Evolutionary conservation across 2,888 invertebrate species (phyloP).

Genomic region (Acronicta aceris): DNA sequence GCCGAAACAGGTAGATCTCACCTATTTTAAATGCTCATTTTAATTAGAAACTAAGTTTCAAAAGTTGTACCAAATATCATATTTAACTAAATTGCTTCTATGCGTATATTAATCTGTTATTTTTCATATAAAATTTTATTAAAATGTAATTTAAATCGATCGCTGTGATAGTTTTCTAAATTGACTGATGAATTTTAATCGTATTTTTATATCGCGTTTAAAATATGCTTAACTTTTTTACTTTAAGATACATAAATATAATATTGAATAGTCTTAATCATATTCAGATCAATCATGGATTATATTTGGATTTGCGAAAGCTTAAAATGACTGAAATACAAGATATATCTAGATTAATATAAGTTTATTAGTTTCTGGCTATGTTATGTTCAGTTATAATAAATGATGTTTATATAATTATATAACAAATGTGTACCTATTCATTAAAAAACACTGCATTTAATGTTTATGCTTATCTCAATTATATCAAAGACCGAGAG

Average conservation of each 20-base stretch:
- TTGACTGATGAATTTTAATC: conserved; percentile 75
- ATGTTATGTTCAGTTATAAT: too few species aligned
- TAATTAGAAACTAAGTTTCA: conserved; percentile 33
- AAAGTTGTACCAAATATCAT: conserved; percentile 52
- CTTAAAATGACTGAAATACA: conserved; percentile 1
- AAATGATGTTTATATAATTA: too few species aligned
- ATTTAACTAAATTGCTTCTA: conserved; percentile 47
- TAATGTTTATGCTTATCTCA: neutral
- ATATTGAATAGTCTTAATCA: too few species aligned
- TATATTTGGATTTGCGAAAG: neutral
- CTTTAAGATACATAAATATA: conserved; percentile 34
- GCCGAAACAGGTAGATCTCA: conserved; percentile 37
- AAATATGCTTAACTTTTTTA: conserved; percentile 48
- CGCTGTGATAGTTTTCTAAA: conserved; percentile 81
- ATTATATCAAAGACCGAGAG: neutral
- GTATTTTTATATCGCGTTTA: conserved; percentile 73
- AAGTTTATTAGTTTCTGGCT: too few species aligned
- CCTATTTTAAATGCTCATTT: conserved; percentile 45
- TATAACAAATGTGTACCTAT: neutral
- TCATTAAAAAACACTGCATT: neutral
- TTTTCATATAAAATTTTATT: conserved; percentile 53
- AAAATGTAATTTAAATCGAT: conserved; percentile 44
- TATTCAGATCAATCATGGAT: neutral
- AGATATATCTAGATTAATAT: neutral
- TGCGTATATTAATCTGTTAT: conserved; percentile 48